Evolutionary conservation across 2,113 vertebrate species (phyloP).

Genomic region (Indri indri): DNA sequence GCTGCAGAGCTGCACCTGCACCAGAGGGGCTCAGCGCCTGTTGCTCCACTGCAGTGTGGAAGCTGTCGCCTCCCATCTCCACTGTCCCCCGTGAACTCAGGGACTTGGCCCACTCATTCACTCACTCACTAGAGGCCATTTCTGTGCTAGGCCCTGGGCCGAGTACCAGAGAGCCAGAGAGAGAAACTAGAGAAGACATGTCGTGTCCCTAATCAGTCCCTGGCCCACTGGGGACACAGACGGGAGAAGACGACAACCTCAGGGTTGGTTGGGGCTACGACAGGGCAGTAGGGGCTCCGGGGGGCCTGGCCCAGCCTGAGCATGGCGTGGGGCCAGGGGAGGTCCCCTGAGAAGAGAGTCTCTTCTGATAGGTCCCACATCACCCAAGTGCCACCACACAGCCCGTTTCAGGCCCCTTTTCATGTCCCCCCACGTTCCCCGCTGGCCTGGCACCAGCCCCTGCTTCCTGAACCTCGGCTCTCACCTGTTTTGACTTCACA

Average conservation of each 20-base stretch:
- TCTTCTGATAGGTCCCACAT: not conserved
- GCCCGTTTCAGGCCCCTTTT: not conserved
- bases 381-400: not conserved
- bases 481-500: not conserved
- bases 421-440: not conserved
- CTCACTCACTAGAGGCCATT: not conserved
- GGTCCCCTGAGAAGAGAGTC: not conserved
- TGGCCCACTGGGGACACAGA: no score
- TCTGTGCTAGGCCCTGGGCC: not conserved
- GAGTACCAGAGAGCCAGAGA: not conserved
- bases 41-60: accelerated
- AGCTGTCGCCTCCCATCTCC: not conserved
- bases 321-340: not conserved
- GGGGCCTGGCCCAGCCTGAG: not conserved
- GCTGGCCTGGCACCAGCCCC: not conserved
- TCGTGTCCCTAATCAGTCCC: not conserved
- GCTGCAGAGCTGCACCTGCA: not conserved
- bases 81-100: not conserved
- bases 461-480: not conserved
- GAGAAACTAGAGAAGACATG: not conserved
- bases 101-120: not conserved
- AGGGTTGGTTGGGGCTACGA: not conserved
- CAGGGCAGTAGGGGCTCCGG: not conserved
- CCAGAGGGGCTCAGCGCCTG: not conserved
- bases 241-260: not conserved